Conservation (phyloP, 1,140 invertebrate genomes). For the Hyles vespertilio region DNA sequence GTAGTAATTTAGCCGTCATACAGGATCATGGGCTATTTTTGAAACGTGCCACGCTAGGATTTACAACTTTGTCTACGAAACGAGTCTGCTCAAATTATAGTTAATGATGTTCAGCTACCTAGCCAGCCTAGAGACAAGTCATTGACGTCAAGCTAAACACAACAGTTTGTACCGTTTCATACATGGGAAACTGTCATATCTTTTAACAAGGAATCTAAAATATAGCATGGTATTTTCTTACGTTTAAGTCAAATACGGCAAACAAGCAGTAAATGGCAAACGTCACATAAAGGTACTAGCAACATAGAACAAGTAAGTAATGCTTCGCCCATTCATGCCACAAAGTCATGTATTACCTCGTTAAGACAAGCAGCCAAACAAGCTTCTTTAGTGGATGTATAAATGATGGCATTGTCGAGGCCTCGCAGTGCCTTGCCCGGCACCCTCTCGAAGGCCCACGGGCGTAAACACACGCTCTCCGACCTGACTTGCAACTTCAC, state of each 20-base stretch:
- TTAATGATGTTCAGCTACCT: too few species aligned
- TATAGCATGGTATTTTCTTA: too few species aligned
- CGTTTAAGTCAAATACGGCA: too few species aligned
- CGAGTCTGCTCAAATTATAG: background rate
- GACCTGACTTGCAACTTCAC: conserved; percentile 93
- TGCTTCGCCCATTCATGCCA: too few species aligned
- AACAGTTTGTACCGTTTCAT: background rate
- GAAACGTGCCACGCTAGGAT: conserved; percentile 4
- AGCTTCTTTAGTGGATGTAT: conserved; percentile 94
- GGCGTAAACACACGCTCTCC: conserved; percentile 92
- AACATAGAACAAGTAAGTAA: too few species aligned
- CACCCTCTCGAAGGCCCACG: conserved; percentile 95
- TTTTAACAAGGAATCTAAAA: too few species aligned
- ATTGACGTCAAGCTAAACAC: background rate
- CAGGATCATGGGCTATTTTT: conserved; percentile 5
- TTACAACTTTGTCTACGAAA: background rate
- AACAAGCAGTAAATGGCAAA: too few species aligned
- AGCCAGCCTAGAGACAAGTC: too few species aligned
- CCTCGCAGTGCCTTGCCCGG: conserved; percentile 94
- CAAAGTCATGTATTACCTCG: conserved; percentile 78
- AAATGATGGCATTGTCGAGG: conserved; percentile 93
- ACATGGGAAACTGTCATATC: background rate
- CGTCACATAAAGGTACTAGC: too few species aligned
- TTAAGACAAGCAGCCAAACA: conserved; percentile 94
- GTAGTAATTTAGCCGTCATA: conserved; percentile 7